Conservation (phyloP, 2,888 invertebrate species). For the Eupithecia inturbata region DNA sequence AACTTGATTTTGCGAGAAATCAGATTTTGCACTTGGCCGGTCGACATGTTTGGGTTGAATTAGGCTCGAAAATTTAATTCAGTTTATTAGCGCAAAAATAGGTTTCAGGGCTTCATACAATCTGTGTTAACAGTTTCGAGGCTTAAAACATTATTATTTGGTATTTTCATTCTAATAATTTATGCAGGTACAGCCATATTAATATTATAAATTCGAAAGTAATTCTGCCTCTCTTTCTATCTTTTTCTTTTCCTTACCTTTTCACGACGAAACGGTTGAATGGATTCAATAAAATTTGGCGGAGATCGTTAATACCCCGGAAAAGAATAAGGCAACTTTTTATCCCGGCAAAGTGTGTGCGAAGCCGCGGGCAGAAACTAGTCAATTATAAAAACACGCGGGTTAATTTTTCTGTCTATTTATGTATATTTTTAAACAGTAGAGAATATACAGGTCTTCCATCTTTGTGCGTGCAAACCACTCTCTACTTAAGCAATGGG, state of each 20-base stretch:
- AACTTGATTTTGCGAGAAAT: slow-evolving; percentile 29
- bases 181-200: background rate
- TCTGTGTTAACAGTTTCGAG: background rate
- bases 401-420: too few species aligned
- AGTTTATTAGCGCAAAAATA: background rate
- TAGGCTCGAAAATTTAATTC: background rate
- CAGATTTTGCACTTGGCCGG: slow-evolving; percentile 25
- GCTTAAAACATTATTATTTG: background rate
- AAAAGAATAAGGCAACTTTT: too few species aligned
- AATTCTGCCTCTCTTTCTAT: background rate
- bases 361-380: too few species aligned
- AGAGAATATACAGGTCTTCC: too few species aligned
- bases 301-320: too few species aligned
- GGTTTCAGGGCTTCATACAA: background rate
- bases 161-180: background rate
- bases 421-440: too few species aligned
- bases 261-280: too few species aligned
- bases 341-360: too few species aligned
- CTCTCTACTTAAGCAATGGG: too few species aligned
- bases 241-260: background rate
- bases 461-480: too few species aligned
- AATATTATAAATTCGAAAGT: background rate
- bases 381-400: too few species aligned
- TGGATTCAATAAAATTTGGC: too few species aligned
- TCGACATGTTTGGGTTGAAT: background rate